A percentile compares a stretch with the other conserved stretches of the same genome.
phyloP scores from a whole-genome alignment of 92 coral and sea anemone species.

The Phenganax subtilis region DNA sequence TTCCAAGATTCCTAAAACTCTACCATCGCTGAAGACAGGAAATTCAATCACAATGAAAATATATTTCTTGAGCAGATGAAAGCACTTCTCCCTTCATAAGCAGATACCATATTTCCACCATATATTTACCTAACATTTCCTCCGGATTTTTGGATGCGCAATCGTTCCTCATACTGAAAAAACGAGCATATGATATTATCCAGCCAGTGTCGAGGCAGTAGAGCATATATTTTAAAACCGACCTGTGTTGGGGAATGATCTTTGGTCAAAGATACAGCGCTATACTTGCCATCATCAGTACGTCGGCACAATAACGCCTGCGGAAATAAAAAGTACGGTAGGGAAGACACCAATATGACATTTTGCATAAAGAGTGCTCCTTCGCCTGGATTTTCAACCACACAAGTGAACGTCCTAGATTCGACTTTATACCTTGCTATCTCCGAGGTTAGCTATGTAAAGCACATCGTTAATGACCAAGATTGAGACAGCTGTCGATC shows the following conservation, averaged over 20 bases:
- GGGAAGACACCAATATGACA: too few relatives aligned
- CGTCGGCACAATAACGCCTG: conserved; percentile 91
- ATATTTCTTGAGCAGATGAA: too few relatives aligned
- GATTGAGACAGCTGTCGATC: conserved; percentile 90
- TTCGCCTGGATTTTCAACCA: too few relatives aligned
- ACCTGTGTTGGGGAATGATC: conserved; percentile 98
- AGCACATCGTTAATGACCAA: conserved; percentile 72
- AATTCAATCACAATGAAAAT: neutral
- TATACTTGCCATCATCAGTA: conserved; percentile 60
- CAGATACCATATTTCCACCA: neutral
- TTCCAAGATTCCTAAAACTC: conserved; percentile 87
- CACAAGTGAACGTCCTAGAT: neutral
- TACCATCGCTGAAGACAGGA: conserved; percentile 66
- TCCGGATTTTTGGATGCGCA: conserved; percentile 92
- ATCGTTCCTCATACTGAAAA: conserved; percentile 83
- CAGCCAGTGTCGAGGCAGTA: neutral
- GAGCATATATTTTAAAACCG: neutral
- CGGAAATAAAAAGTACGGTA: neutral
- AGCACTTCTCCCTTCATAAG: too few relatives aligned
- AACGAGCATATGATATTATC: neutral
- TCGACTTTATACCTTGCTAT: conserved; percentile 73
- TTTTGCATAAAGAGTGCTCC: too few relatives aligned
- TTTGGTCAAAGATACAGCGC: conserved; percentile 77
- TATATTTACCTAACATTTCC: conserved; percentile 76
- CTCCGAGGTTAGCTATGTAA: conserved; percentile 96